Evolutionary conservation across 2,888 invertebrate species (phyloP), one percentile per base, ranked within the genome.

Genomic region (Eurytoma adleriae): DNA sequence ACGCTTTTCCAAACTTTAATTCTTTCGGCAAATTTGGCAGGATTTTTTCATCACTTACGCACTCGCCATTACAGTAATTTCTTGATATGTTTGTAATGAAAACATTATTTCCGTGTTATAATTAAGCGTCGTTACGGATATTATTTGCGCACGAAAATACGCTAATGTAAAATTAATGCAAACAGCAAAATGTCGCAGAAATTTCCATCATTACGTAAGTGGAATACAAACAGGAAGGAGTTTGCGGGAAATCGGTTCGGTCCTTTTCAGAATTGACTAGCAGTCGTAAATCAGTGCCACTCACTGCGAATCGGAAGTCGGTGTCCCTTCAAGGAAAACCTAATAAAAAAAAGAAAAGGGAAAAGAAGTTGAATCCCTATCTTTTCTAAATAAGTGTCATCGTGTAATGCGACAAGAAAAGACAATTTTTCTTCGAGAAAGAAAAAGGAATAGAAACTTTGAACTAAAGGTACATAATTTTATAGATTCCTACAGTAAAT

Each of bases 221-320:
- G 1, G 61, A 12, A 13, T 61, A 4, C 30, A 30, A 30, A 30
- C 30, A 27, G 50, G n/a, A 40, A 30, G 12, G 56, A 57, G 50
- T 30, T 56, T 7, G 30, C 4, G 30, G 30, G 4, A 30, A 30
- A 30, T 30, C 30, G 30, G 2, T 30, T 30, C 27, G 30, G 18
- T 57, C 30, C 20, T 30, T 69, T 57, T n/a, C 30, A 4, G 56
- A 57, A 69, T 69, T 57, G 56, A 69, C 56, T 57, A 30, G 57
- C 1, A 30, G n/a, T n/a, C 69, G 69, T 69, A 69, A 69, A 56
- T 56, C 69, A 56, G 30, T 69, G 56, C 57, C 69, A 69, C 56
- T 69, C 57, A 18, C 57, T 57, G 56, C 56, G 56, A 57, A 69
- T 69, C 56, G 16, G 18, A 69, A n/a, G 40, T 56, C 69, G 56